Percentiles rank a stretch among this genome's conserved stretches.
phyloP scores from a whole-genome alignment of 2,113 vertebrate species.

The Grammomys surdaster region DNA sequence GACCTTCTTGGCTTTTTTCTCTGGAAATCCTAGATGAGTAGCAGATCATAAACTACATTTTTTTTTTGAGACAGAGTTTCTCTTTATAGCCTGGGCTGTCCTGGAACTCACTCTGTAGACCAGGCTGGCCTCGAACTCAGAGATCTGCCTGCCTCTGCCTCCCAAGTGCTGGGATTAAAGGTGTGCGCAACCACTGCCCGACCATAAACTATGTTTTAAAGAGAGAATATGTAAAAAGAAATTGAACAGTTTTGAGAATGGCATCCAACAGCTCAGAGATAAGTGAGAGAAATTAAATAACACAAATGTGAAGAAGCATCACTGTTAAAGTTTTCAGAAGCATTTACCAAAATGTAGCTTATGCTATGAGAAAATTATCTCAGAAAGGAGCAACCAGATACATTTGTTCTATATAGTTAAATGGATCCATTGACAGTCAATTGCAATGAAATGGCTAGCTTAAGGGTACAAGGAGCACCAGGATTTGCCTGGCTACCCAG shows the following conservation, averaged over 20 bases:
- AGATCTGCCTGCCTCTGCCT: too few relatives aligned
- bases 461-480: neutral
- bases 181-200: too few relatives aligned
- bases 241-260: conserved; percentile 28
- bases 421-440: neutral
- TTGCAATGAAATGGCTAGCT: conserved; percentile 25
- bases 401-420: neutral
- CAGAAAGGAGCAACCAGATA: neutral
- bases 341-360: neutral
- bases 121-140: too few relatives aligned
- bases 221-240: neutral
- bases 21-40: neutral
- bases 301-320: neutral
- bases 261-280: neutral
- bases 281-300: conserved; percentile 17
- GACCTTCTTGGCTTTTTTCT: neutral
- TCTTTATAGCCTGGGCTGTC: too few relatives aligned
- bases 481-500: neutral
- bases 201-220: neutral
- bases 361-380: neutral
- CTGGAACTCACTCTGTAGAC: too few relatives aligned
- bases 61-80: neutral
- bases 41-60: neutral
- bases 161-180: too few relatives aligned
- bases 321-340: neutral